Base-by-base conservation (phyloP, 2,113 vertebrate species). In the Tetrax tetrax region DNA sequence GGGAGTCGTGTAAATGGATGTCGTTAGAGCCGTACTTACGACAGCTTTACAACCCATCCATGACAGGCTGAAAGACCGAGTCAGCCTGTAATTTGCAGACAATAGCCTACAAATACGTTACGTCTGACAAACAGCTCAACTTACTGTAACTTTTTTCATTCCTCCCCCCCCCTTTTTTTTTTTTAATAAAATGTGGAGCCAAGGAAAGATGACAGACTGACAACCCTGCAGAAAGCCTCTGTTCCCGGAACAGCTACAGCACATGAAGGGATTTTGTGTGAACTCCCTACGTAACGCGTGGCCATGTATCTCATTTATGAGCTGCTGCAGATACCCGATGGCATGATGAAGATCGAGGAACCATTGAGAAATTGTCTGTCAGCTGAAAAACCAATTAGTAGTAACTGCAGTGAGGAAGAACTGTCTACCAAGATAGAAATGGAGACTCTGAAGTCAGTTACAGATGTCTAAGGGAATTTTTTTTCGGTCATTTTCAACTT, bases 321-420 rank as follows among this genome's bases (percentile, higher is more conserved):
- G 86, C 69, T 61, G 90, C 76, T 64, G 80, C 86, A 78, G 91
- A 70, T 61, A 90, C 12, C 48, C 65, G 18, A 18, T 23, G 74
- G 86, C 57, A 91, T 2, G 56, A 68, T 12, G 31, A 48, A 72
- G 81, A 91, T 64, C 6, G 9, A 92, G 41, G 35, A 89, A 61
- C 77, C 74, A 82, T 16, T 72, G 66, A 91, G 83, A 87, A 95
- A 89, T 33, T 79, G 90, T 56, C 61, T 74, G 83, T 90, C 92
- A 93, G 80, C 65, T 91, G 83, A 94, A 93, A 95, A 89, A 76
- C 50, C 87, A 95, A 96, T 94, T 95, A 95, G 87, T 80, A 84
- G 41, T 33, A 65, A 89, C 57, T 59, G 53, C 80, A 92, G 54
- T 5, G 70, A 96, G 71, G 35, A 91, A 89, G 93, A 96, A 41